Conservation (phyloP, 2,888 invertebrate species). For the Spodoptera littoralis region DNA sequence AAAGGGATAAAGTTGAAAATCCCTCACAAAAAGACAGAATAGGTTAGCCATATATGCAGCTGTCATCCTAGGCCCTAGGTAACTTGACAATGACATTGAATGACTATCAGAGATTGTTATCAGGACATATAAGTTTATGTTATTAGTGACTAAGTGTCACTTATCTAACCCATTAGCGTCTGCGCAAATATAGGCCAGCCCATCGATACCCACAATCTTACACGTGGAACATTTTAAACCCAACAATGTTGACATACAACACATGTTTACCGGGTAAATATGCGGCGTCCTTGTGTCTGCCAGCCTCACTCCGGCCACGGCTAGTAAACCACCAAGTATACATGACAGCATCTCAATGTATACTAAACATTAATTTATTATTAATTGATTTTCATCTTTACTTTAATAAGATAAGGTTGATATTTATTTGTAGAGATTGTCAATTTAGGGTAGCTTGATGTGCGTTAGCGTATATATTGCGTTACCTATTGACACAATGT, state of each 20-base stretch:
- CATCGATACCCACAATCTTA: constrained; percentile 19
- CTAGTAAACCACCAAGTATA: too few species aligned
- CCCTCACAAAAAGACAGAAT: too few species aligned
- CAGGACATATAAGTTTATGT: neutral
- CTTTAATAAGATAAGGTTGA: too few species aligned
- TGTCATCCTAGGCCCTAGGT: too few species aligned
- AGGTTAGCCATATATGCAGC: too few species aligned
- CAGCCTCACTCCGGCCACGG: constrained; percentile 3
- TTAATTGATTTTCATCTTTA: too few species aligned
- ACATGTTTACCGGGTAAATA: constrained; percentile 30
- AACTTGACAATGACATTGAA: too few species aligned
- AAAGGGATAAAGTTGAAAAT: too few species aligned
- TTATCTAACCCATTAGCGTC: constrained; percentile 24
- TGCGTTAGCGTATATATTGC: neutral
- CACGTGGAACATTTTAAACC: constrained; percentile 35
- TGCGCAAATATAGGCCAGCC: constrained; percentile 33
- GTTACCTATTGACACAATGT: constrained; percentile 7
- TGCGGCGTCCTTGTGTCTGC: constrained; percentile 28
- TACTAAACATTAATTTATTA: too few species aligned
- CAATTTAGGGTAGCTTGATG: too few species aligned
- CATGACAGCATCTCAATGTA: too few species aligned
- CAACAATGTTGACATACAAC: constrained; percentile 40
- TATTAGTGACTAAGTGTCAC: constrained; percentile 14
- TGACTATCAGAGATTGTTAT: neutral
- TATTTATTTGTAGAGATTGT: too few species aligned